phyloP scores from a whole-genome alignment of 2,888 invertebrate genomes.

The Idaea aversata region DNA sequence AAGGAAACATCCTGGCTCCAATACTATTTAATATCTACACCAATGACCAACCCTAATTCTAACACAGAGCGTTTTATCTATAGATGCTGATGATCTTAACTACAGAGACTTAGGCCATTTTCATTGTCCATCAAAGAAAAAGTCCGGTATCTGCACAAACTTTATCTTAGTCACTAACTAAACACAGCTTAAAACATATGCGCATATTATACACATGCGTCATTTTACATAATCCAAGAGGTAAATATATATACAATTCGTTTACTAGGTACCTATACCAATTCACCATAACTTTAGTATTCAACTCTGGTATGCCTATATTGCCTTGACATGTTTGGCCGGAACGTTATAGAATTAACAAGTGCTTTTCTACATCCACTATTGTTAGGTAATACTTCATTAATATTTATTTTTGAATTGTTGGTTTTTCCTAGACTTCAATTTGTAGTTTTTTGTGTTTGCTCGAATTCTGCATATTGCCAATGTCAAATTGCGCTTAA shows the following conservation, averaged over 20 bases:
- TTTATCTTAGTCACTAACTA: not conserved
- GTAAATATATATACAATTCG: conserved; percentile 29
- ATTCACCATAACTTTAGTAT: conserved; percentile 51
- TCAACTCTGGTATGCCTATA: conserved; percentile 39
- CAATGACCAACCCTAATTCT: too few species aligned
- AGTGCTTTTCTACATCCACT: conserved; percentile 14
- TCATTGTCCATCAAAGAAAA: not conserved
- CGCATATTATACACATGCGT: conserved; percentile 34
- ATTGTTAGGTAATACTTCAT: not conserved
- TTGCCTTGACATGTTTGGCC: conserved; percentile 65
- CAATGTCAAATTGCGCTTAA: too few species aligned
- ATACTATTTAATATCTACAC: too few species aligned
- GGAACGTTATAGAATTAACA: conserved; percentile 36
- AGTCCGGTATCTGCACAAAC: not conserved
- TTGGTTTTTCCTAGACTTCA: too few species aligned
- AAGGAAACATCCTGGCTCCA: too few species aligned
- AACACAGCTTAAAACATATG: conserved; percentile 12
- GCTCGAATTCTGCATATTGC: too few species aligned
- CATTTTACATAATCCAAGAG: conserved; percentile 47
- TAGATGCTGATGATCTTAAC: too few species aligned
- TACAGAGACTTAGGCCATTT: too few species aligned
- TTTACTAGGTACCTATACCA: conserved; percentile 9
- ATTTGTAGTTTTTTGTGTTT: too few species aligned
- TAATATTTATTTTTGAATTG: conserved; percentile 11
- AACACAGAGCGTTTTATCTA: too few species aligned